A percentile compares a stretch with the other conserved stretches of the same genome.
phyloP scores from a whole-genome alignment of 2,113 vertebrate genomes.

The Amazona guildingii region DNA sequence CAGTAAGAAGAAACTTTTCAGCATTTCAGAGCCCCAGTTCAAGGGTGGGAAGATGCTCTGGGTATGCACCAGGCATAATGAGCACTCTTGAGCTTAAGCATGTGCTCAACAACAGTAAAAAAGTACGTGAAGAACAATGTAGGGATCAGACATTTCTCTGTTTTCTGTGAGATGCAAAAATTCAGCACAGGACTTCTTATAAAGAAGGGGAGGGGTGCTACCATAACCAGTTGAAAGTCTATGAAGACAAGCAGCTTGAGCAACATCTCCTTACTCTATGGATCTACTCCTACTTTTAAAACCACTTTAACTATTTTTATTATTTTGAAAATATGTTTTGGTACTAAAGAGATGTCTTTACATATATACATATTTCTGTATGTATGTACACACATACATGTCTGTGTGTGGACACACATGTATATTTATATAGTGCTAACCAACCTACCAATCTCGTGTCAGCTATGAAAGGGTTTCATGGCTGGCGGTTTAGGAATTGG shows the following conservation, averaged over 20 bases:
- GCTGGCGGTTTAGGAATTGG: not conserved
- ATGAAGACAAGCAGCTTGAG: not conserved
- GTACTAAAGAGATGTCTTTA: not conserved
- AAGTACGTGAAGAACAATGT: not conserved
- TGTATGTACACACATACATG: not conserved
- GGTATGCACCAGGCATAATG: not conserved
- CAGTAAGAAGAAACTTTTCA: not conserved
- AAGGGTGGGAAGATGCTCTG: not conserved
- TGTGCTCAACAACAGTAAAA: not conserved
- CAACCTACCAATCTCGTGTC: not conserved
- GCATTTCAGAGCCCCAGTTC: not conserved
- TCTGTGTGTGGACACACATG: not conserved
- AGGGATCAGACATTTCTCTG: not conserved
- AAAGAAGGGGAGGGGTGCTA: not conserved
- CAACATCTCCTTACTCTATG: not conserved
- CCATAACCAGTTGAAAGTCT: not conserved
- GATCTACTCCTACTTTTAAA: not conserved
- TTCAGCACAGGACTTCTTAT: not conserved
- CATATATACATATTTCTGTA: not conserved
- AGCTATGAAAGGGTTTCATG: not conserved
- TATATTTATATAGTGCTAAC: not conserved
- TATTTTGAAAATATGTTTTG: not conserved
- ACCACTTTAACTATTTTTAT: not conserved
- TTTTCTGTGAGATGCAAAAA: not conserved
- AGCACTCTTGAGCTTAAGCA: not conserved